These are phyloP conservation scores for Columbina picui DNA, from an alignment of 2,113 vertebrate species.

Conservation along the genomic window DNA sequence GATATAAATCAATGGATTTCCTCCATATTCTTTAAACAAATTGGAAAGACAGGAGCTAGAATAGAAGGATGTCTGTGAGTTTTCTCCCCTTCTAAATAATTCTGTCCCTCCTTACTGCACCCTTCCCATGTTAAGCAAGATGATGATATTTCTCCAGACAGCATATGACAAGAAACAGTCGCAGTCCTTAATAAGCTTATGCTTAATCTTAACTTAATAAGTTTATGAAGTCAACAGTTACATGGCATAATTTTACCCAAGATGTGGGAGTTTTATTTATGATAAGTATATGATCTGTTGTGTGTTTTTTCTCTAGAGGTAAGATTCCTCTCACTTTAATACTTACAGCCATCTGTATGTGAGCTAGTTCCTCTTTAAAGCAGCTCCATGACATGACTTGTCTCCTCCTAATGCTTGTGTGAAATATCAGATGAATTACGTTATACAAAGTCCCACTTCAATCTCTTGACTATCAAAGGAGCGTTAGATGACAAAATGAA, in stretches of 20 bases:
- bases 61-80: not conserved
- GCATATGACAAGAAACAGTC: not conserved
- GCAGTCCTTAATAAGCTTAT: not conserved
- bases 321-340: not conserved
- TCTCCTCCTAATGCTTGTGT: rapidly evolving
- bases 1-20: constrained; percentile 3
- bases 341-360: not conserved
- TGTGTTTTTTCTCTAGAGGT: not conserved
- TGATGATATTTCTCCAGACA: not conserved
- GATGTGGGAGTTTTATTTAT: not conserved
- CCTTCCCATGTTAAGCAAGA: not conserved
- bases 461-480: not conserved
- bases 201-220: no score
- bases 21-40: not conserved
- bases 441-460: not conserved
- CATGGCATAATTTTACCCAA: not conserved
- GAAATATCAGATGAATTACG: not conserved
- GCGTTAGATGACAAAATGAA: not conserved
- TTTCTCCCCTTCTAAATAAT: not conserved
- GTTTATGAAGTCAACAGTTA: not conserved
- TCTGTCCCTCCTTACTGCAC: not conserved
- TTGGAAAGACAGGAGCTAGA: not conserved
- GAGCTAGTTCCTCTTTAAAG: not conserved
- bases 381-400: not conserved
- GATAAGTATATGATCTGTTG: not conserved